Evolutionary conservation across 2,888 invertebrate genomes (phyloP).

Genomic region (Cyrtodaria siliqua): DNA sequence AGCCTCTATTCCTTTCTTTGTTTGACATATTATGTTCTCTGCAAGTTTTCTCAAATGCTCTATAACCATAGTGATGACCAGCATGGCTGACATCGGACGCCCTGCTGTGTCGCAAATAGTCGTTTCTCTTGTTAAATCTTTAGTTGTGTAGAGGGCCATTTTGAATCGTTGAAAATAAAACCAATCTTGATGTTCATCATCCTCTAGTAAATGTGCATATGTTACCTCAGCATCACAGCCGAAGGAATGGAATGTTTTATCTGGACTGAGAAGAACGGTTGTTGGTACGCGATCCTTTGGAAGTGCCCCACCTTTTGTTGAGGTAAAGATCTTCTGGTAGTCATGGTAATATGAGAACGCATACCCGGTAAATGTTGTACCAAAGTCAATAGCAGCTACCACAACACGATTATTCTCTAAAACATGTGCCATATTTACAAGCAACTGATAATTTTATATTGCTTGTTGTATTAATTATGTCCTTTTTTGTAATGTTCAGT

Average conservation of each 20-base stretch:
- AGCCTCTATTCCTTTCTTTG: neutral
- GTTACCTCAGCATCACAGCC: slow-evolving; percentile 2
- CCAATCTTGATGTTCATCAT: neutral
- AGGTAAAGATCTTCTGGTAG: neutral
- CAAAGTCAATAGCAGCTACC: slow-evolving; percentile 8
- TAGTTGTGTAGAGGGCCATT: neutral
- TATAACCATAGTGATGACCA: neutral
- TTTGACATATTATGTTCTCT: too few relatives aligned
- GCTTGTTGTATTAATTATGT: too few relatives aligned
- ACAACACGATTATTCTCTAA: too few relatives aligned
- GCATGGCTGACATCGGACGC: neutral
- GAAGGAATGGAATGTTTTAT: slow-evolving; percentile 8
- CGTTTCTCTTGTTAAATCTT: neutral
- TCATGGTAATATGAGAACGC: neutral
- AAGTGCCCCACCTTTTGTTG: neutral
- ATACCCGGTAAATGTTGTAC: slow-evolving; percentile 1
- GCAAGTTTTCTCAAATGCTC: neutral
- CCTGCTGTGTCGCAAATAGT: neutral
- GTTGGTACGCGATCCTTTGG: slow-evolving; percentile 5
- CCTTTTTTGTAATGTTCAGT: too few relatives aligned
- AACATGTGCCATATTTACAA: too few relatives aligned
- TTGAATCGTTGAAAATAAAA: slow-evolving; percentile 5
- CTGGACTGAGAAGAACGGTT: neutral
- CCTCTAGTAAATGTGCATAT: neutral
- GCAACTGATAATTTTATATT: too few relatives aligned